Base-by-base conservation (phyloP, 2,113 vertebrate genomes). In the Crocuta crocuta region DNA sequence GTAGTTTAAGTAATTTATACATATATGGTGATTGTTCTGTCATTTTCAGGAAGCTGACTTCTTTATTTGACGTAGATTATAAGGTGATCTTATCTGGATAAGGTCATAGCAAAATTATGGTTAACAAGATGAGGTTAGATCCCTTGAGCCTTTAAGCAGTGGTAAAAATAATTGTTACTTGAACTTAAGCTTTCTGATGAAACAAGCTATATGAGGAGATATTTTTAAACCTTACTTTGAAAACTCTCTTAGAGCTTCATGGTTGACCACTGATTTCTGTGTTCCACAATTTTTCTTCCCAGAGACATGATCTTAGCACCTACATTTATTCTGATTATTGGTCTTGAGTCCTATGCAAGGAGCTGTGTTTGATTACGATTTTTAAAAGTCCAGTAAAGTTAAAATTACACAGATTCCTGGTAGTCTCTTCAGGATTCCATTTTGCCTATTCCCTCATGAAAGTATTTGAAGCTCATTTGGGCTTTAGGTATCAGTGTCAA, bases 101-200 rank as follows among this genome's bases (percentile, higher is more conserved):
- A 95, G 55, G 61, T 87, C 35, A 43, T 13, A 70, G 63, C 45
- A 96, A 87, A 94, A 97, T 87, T 94, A 83, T 74, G 53, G 66
- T 74, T 92, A 92, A 83, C 55, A 83, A 74, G 81, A 48, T 90
- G 45, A 82, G 31, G 8, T 88, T 83, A 80, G 39, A 84, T n/a
- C 35, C 24, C 31, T n/a, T 78, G 50, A 82, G 19, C 16, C 50
- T 96, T 94, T 94, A 79, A 96, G 43, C 28, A 66, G 28, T 82
- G 19, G 35, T 45, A 95, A 92, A 78, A 74, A 81, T 79, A 79
- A 93, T 84, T 95, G n/a, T 91, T 93, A 84, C 89, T 91, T 65
- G 33, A 97, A 28, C 11, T 19, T 66, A 88, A 80, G 21, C 24
- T 74, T 97, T 93, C 48, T 45, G 81, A 55, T 61, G 48, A 91